Evolutionary conservation across 2,113 vertebrate species (phyloP), one percentile per base, ranked within the genome.

Genomic region (Alexandromys fortis): DNA sequence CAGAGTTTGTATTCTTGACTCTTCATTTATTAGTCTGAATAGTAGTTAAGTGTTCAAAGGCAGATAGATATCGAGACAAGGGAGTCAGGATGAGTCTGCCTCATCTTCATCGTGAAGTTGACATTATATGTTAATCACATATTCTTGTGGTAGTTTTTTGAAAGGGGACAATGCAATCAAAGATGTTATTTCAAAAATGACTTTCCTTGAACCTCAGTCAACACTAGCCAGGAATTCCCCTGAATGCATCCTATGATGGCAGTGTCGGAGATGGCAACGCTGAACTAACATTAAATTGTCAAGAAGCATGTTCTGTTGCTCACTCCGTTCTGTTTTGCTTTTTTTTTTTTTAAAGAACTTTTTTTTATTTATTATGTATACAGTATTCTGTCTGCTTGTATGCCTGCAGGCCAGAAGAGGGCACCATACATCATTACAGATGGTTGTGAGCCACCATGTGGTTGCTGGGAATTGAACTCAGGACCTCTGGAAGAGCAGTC

Each of bases 291-390:
- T 47, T 90, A 45, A 92, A 68, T 93, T 94, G 73, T 85, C 77
- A 92, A 96, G 70, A 92, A 92, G 76, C 77, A 55, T 89, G 26
- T 83, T 96, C 65, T 72, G 42, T 86, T 79, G 52, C 85, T 78
- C 88, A 75, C 88, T 97, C 52, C 26, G 95, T 94, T 92, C 65
- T 65, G 30, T 93, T n/a, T n/a, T n/a, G n/a, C n/a, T n/a, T n/a
- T n/a, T n/a, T n/a, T n/a, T n/a, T n/a, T n/a, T n/a, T n/a, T n/a
- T n/a, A n/a, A n/a, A n/a, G n/a, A n/a, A n/a, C n/a, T n/a, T n/a
- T n/a, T n/a, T n/a, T n/a, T n/a, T n/a, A n/a, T n/a, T n/a, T n/a
- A n/a, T n/a, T n/a, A n/a, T n/a, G n/a, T n/a, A n/a, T n/a, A n/a
- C n/a, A n/a, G n/a, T n/a, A n/a, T n/a, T n/a, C n/a, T n/a, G n/a